phyloP scores from a whole-genome alignment of 2,113 vertebrate genomes.

The Xiphorhynchus elegans region DNA sequence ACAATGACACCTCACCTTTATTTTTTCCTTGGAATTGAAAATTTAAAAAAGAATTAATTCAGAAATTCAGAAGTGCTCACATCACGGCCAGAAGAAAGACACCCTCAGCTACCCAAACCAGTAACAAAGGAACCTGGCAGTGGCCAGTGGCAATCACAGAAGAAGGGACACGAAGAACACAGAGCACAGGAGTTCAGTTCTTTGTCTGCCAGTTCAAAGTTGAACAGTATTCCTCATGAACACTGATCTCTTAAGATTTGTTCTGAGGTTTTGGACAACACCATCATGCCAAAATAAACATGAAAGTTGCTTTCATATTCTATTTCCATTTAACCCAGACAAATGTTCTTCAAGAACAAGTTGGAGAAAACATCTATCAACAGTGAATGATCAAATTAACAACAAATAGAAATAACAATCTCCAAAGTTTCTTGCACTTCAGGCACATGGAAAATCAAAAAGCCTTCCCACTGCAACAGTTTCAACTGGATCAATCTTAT shows the following conservation, averaged over 20 bases:
- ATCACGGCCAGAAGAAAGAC: neutral
- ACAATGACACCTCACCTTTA: neutral
- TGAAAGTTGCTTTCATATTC: neutral
- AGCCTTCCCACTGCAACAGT: neutral
- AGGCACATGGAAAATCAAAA: neutral
- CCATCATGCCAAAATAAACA: neutral
- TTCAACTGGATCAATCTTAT: neutral
- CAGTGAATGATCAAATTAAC: neutral
- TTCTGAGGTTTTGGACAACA: neutral
- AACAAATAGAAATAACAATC: neutral
- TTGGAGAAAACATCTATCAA: neutral
- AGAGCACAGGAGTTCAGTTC: neutral
- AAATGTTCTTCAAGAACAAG: neutral
- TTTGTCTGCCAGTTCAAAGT: neutral
- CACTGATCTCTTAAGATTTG: neutral
- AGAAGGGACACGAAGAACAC: fast-evolving
- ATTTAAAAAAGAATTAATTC: neutral
- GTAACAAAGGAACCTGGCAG: neutral
- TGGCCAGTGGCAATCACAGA: neutral
- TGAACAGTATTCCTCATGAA: neutral
- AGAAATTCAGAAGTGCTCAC: neutral
- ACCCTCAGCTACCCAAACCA: neutral
- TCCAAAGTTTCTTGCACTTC: neutral
- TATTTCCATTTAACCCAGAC: neutral
- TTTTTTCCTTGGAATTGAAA: neutral